Conservation (phyloP, 2,797 vertebrate species). For the Eulemur mongoz region DNA sequence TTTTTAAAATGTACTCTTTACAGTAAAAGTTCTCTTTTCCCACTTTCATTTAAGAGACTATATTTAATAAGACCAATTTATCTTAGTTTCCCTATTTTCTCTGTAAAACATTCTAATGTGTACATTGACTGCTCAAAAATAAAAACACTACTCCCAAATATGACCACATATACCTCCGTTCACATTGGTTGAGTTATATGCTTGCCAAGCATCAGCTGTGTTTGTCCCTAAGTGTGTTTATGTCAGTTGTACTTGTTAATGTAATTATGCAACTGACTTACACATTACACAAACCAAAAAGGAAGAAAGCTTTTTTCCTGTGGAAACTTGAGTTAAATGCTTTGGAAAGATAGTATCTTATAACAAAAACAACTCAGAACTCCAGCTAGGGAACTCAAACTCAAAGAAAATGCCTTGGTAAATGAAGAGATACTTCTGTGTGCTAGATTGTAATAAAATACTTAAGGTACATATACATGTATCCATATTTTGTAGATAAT, state of each 20-base stretch:
- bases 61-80: constrained; percentile 3
- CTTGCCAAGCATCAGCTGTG: neutral
- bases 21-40: neutral
- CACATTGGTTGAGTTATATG: neutral
- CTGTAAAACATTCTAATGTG: neutral
- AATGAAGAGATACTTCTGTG: neutral
- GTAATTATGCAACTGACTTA: constrained; percentile 31
- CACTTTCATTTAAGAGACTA: neutral
- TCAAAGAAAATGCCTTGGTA: neutral
- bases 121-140: neutral
- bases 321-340: constrained; percentile 3
- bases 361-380: neutral
- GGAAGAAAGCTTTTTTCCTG: neutral
- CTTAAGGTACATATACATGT: neutral
- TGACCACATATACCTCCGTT: neutral
- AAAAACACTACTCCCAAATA: neutral
- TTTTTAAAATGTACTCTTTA: neutral
- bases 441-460: neutral
- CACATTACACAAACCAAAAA: constrained; percentile 30
- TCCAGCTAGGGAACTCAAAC: neutral
- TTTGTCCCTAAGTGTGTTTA: neutral
- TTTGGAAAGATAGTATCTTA: constrained; percentile 30
- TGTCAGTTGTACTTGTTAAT: neutral
- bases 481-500: neutral
- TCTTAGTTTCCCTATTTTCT: neutral